Percentiles rank a stretch among this genome's conserved stretches.
Evolutionary conservation across 2,797 vertebrate species (phyloP).

Genomic region (Sciurus vulgaris): DNA sequence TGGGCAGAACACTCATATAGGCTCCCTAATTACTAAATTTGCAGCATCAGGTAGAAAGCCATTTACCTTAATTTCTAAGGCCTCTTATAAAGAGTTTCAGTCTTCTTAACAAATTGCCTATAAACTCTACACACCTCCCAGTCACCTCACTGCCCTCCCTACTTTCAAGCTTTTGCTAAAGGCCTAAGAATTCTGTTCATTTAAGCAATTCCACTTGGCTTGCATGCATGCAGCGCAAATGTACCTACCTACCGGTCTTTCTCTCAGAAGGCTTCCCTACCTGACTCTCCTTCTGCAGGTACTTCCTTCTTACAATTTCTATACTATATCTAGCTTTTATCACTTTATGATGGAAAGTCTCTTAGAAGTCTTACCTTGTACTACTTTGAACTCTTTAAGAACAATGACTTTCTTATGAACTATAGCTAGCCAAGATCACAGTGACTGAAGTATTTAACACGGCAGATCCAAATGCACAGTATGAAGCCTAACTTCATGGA

Average conservation of each 20-base stretch:
- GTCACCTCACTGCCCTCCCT: neutral
- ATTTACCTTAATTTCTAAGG: neutral
- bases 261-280: neutral
- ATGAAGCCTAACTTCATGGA: neutral
- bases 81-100: neutral
- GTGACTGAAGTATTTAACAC: neutral
- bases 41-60: no score
- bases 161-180: neutral
- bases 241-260: neutral
- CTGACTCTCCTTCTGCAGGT: accelerated
- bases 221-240: accelerated
- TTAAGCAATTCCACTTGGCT: neutral
- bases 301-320: neutral
- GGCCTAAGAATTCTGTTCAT: neutral
- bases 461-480: neutral
- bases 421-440: neutral
- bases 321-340: neutral
- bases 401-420: neutral
- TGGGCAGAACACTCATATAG: neutral
- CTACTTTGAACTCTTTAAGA: neutral
- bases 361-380: neutral
- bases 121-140: neutral
- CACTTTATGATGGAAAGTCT: neutral
- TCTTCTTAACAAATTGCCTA: neutral
- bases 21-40: neutral